phyloP scores from a whole-genome alignment of 2,888 invertebrate species.

The Apamea sordens region DNA sequence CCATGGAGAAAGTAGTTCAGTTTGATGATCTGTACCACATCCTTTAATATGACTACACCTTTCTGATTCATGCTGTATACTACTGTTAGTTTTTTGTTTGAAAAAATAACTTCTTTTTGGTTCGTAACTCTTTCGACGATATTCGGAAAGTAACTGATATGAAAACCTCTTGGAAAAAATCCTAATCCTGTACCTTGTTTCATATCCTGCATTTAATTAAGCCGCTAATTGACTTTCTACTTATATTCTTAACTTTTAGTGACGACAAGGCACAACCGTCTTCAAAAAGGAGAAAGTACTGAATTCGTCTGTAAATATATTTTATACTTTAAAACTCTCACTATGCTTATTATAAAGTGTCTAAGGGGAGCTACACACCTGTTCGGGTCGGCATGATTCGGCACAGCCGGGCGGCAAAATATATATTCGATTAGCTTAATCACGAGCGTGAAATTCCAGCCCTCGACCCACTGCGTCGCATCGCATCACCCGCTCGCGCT shows the following conservation, averaged over 20 bases:
- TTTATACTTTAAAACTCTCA: slow-evolving; percentile 11
- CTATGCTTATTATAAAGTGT: slow-evolving; percentile 18
- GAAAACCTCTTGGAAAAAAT: slow-evolving; percentile 35
- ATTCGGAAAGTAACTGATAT: slow-evolving; percentile 15
- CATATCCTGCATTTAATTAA: slow-evolving; percentile 50
- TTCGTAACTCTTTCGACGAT: not conserved
- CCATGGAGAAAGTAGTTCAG: too few relatives aligned
- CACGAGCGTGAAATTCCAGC: not conserved
- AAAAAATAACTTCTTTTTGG: not conserved
- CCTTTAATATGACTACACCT: not conserved
- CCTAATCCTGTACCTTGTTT: slow-evolving; percentile 45
- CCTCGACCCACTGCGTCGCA: not conserved
- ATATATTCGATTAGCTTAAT: not conserved
- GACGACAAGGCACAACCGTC: slow-evolving; percentile 5
- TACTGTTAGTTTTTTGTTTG: not conserved
- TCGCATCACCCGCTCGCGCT: not conserved
- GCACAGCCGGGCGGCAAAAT: not conserved
- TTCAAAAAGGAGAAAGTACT: slow-evolving; percentile 24
- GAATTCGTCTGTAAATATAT: slow-evolving; percentile 27
- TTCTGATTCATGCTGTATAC: not conserved
- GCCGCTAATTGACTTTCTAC: slow-evolving; percentile 22
- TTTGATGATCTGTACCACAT: not conserved
- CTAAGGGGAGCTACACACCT: not conserved
- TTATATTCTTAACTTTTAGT: slow-evolving; percentile 14
- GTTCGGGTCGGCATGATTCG: not conserved